Base-by-base conservation (phyloP, 2,888 invertebrate species). In the Galeruca laticollis region DNA sequence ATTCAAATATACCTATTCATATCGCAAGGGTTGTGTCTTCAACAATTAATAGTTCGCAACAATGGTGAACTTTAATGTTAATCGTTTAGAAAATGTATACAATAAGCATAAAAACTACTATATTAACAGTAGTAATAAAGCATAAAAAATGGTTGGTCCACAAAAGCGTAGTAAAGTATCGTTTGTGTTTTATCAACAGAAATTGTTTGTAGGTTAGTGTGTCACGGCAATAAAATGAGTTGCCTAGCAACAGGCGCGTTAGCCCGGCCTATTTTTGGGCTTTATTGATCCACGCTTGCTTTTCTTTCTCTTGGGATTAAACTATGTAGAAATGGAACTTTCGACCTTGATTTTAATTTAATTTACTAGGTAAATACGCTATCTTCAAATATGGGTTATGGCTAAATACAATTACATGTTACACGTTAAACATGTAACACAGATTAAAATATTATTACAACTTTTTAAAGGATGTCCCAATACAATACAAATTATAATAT, bases 181-280 rank as follows among this genome's bases (percentile, higher is more conserved):
- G 21, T 60, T 13, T 49, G 31, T 62, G 51, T 52, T 52, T 52
- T 52, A 43, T 18, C 52, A 6, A 35, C 51, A 18, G n/a, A 47
- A 52, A 37, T 37, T 18, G 20, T 51, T 62, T 52, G 51, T 52
- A n/a, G 40, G 85, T 85, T 84, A 85, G 84, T 85, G 82, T 85
- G 85, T 85, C 85, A 84, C 82, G 82, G 79, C 80, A 79, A 83
- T 83, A 81, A 82, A 82, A 80, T 77, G 80, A 77, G 84, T 85
- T 83, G 82, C 84, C 83, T 84, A 77, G 83, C 83, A 83, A 85
- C 85, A 81, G 81, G 62, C 66, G 66, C 21, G 76, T 81, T 80
- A 79, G 83, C 84, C 83, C 84, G 84, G 84, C 85, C 85, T 85
- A 85, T 84, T 85, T 85, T 84, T 80, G 82, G 84, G 84, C 84